phyloP scores from a whole-genome alignment of 2,888 invertebrate genomes.

The Chaitophorus viminalis region DNA sequence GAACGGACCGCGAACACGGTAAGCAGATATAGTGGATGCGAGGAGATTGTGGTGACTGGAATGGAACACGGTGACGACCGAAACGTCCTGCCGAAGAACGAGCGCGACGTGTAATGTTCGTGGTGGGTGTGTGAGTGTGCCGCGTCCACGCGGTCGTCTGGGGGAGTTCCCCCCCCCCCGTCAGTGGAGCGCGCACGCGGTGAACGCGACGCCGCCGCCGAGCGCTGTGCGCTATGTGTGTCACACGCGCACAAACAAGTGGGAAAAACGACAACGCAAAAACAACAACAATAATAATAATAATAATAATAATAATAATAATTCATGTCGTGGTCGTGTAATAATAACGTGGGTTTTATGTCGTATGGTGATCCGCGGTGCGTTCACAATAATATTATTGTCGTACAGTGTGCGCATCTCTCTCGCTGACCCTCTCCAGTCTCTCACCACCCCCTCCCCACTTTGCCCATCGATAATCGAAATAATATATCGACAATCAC shows the following conservation, averaged over 20 bases:
- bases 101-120: background rate
- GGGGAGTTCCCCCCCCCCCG: background rate
- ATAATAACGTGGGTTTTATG: background rate
- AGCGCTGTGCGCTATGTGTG: constrained; percentile 17
- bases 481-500: background rate
- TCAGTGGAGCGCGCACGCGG: constrained; percentile 2
- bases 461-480: background rate
- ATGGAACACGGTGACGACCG: background rate
- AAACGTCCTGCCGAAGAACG: background rate
- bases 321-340: background rate
- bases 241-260: constrained; percentile 33
- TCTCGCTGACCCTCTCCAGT: no score
- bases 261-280: background rate
- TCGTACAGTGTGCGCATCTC: no score
- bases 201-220: background rate
- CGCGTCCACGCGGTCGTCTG: constrained; percentile 40
- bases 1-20: background rate
- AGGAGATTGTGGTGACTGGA: background rate
- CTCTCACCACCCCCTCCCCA: no score
- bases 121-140: background rate
- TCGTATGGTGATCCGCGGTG: background rate
- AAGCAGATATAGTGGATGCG: background rate
- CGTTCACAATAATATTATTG: background rate
- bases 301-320: background rate
- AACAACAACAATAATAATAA: background rate